Conservation (phyloP, 2,888 invertebrate genomes). For the Yponomeuta sedellus region DNA sequence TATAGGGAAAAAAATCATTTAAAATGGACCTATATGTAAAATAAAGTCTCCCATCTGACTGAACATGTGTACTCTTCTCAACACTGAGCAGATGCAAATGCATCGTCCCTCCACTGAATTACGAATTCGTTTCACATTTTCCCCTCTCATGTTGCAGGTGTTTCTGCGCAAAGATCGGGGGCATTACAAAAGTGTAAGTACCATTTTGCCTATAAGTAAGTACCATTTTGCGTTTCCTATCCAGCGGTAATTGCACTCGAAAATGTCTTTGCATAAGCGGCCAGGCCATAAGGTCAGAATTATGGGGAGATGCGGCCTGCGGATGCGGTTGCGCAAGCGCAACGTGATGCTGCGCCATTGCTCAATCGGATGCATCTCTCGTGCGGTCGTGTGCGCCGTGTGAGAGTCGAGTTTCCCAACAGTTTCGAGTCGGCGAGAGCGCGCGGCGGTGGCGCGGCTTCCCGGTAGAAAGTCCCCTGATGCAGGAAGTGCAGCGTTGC, state of each 20-base stretch:
- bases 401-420: slow-evolving; percentile 68
- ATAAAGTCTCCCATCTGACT: no score
- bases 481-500: slow-evolving; percentile 58
- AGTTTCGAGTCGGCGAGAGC: slow-evolving; percentile 40
- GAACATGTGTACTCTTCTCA: neutral
- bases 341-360: slow-evolving; percentile 34
- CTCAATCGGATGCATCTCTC: slow-evolving; percentile 43
- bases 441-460: slow-evolving; percentile 45
- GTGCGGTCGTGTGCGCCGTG: slow-evolving; percentile 44
- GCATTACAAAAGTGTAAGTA: slow-evolving; percentile 50
- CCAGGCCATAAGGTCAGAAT: slow-evolving; percentile 17
- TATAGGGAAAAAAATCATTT: no score
- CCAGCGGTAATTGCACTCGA: neutral
- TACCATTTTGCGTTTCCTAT: neutral
- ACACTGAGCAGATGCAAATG: neutral
- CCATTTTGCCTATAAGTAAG: slow-evolving; percentile 32
- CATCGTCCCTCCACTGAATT: neutral
- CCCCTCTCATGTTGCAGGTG: slow-evolving; percentile 39
- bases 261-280: slow-evolving; percentile 6
- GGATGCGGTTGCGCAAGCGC: slow-evolving; percentile 52
- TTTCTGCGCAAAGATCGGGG: slow-evolving; percentile 29
- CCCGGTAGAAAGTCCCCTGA: slow-evolving; percentile 73
- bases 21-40: no score
- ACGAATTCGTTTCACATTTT: neutral
- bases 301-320: slow-evolving; percentile 6